Base-by-base conservation (phyloP, 2,797 vertebrate species). In the Zalophus californianus region DNA sequence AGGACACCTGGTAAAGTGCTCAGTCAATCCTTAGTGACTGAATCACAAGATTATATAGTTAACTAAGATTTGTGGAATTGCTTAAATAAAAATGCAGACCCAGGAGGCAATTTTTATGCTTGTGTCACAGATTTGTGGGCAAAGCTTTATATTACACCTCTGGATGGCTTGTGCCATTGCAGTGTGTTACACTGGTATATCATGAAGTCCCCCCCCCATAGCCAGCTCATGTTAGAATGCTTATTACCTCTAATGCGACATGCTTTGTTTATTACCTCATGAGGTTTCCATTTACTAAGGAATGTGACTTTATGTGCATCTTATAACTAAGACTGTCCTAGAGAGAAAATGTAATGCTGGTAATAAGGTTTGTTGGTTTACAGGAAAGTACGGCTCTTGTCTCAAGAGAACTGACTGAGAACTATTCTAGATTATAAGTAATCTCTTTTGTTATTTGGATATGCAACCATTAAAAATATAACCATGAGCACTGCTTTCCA, bases 1-100 rank as follows among this genome's bases (percentile, higher is more conserved):
- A 44, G 60, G 11, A 25, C 35, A 93, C 29, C 16, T 9, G 44
- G 18, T 80, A 75, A 91, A 95, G 54, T 9, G 4, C 20, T 91
- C 75, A 84, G 38, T 89, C 93, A 87, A 41, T 93, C 86, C 60
- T 86, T 32, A 64, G 58, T 83, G 68, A 89, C 0, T 88, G 38
- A 84, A 50, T 87, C 38, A 25, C 3, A 44, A 29, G 25, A 87
- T 75, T 79, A 79, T 1, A 23, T 52, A 86, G 68, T 90, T 96
- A 86, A 95, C 41, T 14, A 75, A 88, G 73, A 90, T 90, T 56
- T 1, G 52, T 54, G 11, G 68, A 85, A 87, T 20, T 56, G 48
- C 66, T 94, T 92, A 90, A 84, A 50, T 77, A 64, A 97, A 96
- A 94, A 92, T 21, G 54, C 20, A 86, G 77, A 52, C 38, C 78